Evolutionary conservation across 2,113 vertebrate genomes (phyloP).

Genomic region (Notothenia rossii): DNA sequence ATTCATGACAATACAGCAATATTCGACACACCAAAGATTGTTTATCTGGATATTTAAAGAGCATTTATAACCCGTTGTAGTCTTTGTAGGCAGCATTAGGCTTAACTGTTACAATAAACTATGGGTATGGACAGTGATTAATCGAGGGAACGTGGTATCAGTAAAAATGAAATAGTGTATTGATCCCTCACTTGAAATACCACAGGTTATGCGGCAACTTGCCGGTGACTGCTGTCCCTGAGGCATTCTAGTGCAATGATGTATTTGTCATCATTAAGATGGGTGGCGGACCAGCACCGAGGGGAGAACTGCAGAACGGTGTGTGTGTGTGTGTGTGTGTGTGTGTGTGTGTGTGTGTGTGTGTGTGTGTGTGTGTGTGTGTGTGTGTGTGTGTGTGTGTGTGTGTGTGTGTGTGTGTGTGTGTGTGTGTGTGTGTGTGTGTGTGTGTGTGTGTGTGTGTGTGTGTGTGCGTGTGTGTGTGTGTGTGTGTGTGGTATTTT

Average conservation of each 20-base stretch:
- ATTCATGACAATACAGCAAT: constrained; percentile 7
- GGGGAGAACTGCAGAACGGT: constrained; percentile 25
- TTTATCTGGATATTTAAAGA: not conserved
- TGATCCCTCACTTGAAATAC: constrained; percentile 31
- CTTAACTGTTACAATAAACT: not conserved
- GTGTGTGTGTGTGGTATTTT: constrained; percentile 28
- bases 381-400: not conserved
- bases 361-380: not conserved
- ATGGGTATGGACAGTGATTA: not conserved
- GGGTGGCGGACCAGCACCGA: constrained; percentile 33
- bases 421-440: not conserved
- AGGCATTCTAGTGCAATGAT: constrained; percentile 30
- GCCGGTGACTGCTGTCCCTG: constrained; percentile 30
- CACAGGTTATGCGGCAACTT: not conserved
- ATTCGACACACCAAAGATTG: not conserved
- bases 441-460: not conserved
- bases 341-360: not conserved
- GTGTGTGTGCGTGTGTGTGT: not conserved
- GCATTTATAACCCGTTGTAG: not conserved
- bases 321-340: not conserved
- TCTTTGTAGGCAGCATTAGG: not conserved
- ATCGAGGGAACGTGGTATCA: not conserved
- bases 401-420: not conserved
- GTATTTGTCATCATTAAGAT: constrained; percentile 64
- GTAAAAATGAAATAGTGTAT: constrained; percentile 35